A percentile compares a stretch with the other conserved stretches of the same genome.
Conservation (phyloP, 2,797 vertebrate genomes). For the Artibeus jamaicensis region DNA sequence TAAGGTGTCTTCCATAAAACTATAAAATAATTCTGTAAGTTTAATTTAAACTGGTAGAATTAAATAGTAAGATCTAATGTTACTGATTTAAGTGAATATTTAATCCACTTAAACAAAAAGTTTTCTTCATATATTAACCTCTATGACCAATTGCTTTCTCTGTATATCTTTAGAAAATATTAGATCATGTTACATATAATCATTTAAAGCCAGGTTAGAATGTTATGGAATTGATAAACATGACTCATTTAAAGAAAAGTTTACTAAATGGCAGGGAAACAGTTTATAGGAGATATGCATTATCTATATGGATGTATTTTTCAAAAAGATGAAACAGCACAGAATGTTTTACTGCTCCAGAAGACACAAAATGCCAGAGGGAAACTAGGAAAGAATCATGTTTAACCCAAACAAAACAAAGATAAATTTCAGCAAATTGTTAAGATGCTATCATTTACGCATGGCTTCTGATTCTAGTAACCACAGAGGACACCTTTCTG, state of each 20-base stretch:
- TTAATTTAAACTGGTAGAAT: neutral
- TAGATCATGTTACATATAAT: neutral
- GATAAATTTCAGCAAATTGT: neutral
- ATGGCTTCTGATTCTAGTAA: neutral
- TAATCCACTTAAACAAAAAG: conserved; percentile 15
- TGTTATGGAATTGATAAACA: neutral
- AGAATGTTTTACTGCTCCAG: neutral
- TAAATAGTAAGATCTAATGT: neutral
- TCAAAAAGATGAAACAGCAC: neutral
- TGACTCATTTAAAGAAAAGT: conserved; percentile 2
- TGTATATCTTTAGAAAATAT: conserved; percentile 18
- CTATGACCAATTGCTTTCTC: neutral
- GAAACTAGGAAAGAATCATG: neutral
- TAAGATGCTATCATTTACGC: neutral
- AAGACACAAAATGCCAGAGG: neutral
- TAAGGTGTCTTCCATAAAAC: too few relatives aligned
- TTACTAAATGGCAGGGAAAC: neutral
- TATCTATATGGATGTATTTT: neutral
- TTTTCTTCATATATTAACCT: neutral
- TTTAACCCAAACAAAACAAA: neutral
- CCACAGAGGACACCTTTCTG: neutral
- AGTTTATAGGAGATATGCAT: neutral
- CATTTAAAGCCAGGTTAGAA: neutral
- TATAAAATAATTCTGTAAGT: too few relatives aligned
- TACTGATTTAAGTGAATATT: neutral